These are phyloP conservation scores for Steatornis caripensis DNA, from an alignment of 2,113 vertebrate species.

Conservation along the genomic window DNA sequence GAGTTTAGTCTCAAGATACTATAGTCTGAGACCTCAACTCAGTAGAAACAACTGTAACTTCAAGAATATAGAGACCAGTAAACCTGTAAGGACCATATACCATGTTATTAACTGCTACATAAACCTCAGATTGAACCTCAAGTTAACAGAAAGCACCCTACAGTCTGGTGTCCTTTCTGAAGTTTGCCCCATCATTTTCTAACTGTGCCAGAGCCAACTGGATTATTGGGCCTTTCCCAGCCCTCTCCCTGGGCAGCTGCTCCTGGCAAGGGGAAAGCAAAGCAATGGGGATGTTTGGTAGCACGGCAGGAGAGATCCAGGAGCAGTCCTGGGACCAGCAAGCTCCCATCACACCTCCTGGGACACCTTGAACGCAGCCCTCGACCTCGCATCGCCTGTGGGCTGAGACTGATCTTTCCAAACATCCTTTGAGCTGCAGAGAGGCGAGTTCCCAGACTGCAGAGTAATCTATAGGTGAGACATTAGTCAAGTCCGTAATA, in stretches of 20 bases:
- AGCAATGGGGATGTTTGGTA: neutral
- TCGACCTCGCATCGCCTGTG: neutral
- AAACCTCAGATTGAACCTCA: neutral
- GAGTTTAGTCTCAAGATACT: neutral
- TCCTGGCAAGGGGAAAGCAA: neutral
- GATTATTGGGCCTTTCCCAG: neutral
- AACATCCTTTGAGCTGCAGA: neutral
- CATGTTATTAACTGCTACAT: neutral
- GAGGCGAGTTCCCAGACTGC: neutral
- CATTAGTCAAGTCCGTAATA: neutral
- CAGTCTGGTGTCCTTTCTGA: neutral
- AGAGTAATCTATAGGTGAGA: neutral
- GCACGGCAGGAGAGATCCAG: neutral
- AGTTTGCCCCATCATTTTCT: neutral
- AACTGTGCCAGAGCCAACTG: neutral
- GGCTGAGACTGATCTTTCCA: neutral
- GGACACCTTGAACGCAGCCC: neutral
- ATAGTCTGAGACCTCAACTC: neutral
- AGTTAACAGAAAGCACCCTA: neutral
- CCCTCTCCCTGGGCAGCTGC: neutral
- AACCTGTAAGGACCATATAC: neutral
- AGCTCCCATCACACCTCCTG: neutral
- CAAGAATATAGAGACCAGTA: neutral
- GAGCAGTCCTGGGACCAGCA: accelerated
- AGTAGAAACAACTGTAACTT: neutral